Base-by-base conservation (phyloP, 2,113 vertebrate genomes). In the Lycaon pictus region DNA sequence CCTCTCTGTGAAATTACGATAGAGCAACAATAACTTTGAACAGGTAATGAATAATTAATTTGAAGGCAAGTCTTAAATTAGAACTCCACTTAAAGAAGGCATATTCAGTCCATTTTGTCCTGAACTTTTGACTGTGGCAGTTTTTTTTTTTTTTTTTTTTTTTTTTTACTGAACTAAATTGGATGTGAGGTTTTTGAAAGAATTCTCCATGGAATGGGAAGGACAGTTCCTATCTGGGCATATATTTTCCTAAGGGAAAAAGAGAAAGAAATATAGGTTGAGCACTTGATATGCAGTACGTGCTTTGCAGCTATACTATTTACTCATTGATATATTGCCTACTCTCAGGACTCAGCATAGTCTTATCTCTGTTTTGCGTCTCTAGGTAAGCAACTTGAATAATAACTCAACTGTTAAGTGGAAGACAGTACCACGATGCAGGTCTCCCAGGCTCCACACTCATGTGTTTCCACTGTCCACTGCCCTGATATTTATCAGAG, bases 1-100 rank as follows among this genome's bases (percentile, higher is more conserved):
- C 72, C 35, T 80, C 53, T 32, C 27, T 92, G 48, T 87, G 29
- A 76, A 96, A 53, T 92, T 86, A 74, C 79, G 58, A 89, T 19
- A 58, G 27, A 90, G 43, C 43, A 88, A 48, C 7, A 56, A 27
- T 51, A 25, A 20, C 56, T 94, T 55, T 83, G 74, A 58, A 87
- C 29, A 95, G 63, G 79, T 37, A 79, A 89, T 88, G n/a, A 87
- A 74, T 89, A 84, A 95, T 83, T 89, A 93, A 96, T 81, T 81
- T 88, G 43, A 87, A 88, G 17, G 71, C 32, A 79, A 95, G 23
- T 29, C 77, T 95, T 96, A 65, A 90, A 87, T 93, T 89, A 96
- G 72, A 96, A 74, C 11, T 16, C 67, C 15, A 60, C 10, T 80
- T 90, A 71, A 74, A 23, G 71, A 76, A 74, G 29, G 65, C 29